Base-by-base conservation (phyloP, 2,797 vertebrate genomes). In the Mionectes olivaceus region DNA sequence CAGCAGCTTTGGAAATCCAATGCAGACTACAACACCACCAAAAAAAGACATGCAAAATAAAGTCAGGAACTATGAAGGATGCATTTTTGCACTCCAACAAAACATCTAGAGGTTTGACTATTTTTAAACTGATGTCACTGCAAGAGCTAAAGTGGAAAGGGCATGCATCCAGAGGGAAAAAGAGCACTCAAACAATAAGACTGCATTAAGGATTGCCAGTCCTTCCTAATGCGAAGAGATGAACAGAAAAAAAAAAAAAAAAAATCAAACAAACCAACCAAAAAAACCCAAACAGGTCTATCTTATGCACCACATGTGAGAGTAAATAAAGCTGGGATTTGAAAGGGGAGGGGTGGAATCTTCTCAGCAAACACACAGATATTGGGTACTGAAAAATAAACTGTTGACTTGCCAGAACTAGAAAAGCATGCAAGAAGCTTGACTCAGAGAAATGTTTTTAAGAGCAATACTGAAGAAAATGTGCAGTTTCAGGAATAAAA, bases 301-400 rank as follows among this genome's bases (percentile, higher is more conserved):
- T 9, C 33, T 88, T 83, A 56, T 33, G 33, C 35, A 52, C 22
- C 14, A 74, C 5, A 14, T 2, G 17, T 4, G 13, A 76, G 16
- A 79, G 13, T 32, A 93, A 89, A 74, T 17, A 12, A n/a, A 84
- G 67, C 3, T 28, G 10, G 14, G 24, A 74, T 68, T 53, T 52
- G 22, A 43, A 78, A 60, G 16, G 3, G 2, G 7, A 32, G 9
- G 2, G 2, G 2, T 8, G 11, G 3, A 25, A 53, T 49, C 13
- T 70, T 68, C 57, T 81, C 19, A 57, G 63, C 23, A 69, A 82
- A 55, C n/a, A 75, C 19, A 35, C 46, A 53, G 21, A 80, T n/a
- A 46, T 5, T 43, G 35, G 4, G 5, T 30, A 52, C 11, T 24
- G 24, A 35, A 76, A 82, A 82, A 68, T 13, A 53, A 77, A 63